Base-by-base conservation (phyloP, 2,888 invertebrate species). In the Macropis europaea region DNA sequence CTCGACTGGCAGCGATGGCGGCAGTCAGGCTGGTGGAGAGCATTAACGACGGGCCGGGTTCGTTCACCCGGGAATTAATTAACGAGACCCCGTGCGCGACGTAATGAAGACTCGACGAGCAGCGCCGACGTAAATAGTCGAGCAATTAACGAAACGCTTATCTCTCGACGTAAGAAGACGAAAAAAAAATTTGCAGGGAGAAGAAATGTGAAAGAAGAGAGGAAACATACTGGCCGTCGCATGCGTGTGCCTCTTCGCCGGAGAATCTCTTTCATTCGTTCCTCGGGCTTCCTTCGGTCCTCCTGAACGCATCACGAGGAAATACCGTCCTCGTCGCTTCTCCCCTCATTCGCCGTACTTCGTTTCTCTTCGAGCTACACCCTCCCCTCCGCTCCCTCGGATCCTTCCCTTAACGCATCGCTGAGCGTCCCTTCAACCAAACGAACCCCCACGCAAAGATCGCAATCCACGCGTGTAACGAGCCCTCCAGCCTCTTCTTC, bases 381-480 rank as follows among this genome's bases (percentile, higher is more conserved):
- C 43, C 22, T 15, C 17, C 62, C 17, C 54, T 57, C 40, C n/a
- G n/a, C 28, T 54, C 30, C 22, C 15, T 34, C 15, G 26, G 6
- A 19, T 54, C 38, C 53, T 13, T 36, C 54, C 43, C 52, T 77
- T 81, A 77, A 82, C 81, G 77, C 83, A 70, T 76, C 82, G 82
- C 53, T 80, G 79, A 73, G 67, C 71, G 59, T 79, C 75, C 71
- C 76, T 79, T 72, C 73, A 54, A 66, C 73, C 75, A 42, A 26
- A 30, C 45, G 28, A 30, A 36, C 38, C 40, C 42, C 22, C 67
- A 63, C 77, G 67, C 68, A 71, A 79, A 72, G 63, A 82, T 78
- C 76, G 77, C 77, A 83, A 85, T 84, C 80, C 82, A 74, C 71
- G 79, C 82, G 79, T 82, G 71, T 85, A 85, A 87, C 81, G 81